Evolutionary conservation across 2,888 invertebrate species (phyloP).

Genomic region (Mesorhabditis sp.): DNA sequence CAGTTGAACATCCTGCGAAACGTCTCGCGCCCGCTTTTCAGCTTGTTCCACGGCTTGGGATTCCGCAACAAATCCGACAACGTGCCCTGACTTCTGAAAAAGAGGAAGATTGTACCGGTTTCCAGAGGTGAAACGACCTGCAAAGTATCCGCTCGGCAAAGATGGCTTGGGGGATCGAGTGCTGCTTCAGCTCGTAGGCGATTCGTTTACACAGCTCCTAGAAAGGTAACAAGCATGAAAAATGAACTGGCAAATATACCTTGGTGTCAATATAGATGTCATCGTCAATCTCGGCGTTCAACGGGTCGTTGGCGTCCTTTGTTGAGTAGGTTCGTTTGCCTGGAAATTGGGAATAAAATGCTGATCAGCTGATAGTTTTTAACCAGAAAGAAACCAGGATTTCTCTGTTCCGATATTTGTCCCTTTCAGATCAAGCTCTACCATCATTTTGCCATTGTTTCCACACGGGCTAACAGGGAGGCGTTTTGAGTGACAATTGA

Average conservation of each 20-base stretch:
- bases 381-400: not conserved
- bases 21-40: constrained; percentile 58
- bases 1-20: constrained; percentile 57
- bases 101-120: not conserved
- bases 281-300: constrained; percentile 56
- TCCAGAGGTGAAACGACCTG: constrained; percentile 19
- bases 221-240: not conserved
- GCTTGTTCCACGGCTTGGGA: constrained; percentile 58
- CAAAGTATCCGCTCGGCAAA: constrained; percentile 56
- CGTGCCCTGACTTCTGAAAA: constrained; percentile 56
- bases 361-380: not conserved
- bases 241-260: not conserved
- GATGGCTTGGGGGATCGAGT: constrained; percentile 93
- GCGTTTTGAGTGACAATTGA: not conserved
- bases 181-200: constrained; percentile 67
- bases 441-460: not conserved
- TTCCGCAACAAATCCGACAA: constrained; percentile 57
- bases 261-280: constrained; percentile 56
- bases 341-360: not conserved
- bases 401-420: not conserved
- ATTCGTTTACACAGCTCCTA: constrained; percentile 52
- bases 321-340: constrained; percentile 40
- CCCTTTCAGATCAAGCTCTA: not conserved
- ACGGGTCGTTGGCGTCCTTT: constrained; percentile 46
- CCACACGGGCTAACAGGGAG: not conserved